A percentile compares a stretch with the other conserved stretches of the same genome.
phyloP scores from a whole-genome alignment of 2,797 vertebrate genomes.

The Anguilla obscura region DNA sequence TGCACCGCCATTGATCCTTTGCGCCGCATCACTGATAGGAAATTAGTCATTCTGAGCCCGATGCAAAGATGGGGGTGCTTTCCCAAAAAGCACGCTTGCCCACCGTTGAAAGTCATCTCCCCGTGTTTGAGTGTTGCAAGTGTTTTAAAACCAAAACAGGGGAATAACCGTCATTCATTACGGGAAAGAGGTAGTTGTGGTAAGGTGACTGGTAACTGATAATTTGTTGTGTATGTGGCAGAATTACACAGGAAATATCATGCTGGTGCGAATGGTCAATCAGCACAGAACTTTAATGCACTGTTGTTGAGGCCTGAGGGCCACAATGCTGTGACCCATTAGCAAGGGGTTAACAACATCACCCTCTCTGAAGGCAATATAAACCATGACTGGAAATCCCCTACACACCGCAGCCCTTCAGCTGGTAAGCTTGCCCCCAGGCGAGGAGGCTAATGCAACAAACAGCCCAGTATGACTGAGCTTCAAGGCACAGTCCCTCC shows the following conservation, averaged over 20 bases:
- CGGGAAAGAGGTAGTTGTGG: background rate
- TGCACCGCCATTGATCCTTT: background rate
- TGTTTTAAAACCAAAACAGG: background rate
- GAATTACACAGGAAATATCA: background rate
- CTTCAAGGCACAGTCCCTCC: constrained; percentile 37
- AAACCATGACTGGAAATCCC: constrained; percentile 59
- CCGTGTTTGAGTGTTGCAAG: background rate
- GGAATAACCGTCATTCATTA: background rate
- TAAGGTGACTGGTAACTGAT: background rate
- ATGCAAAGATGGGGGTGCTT: background rate
- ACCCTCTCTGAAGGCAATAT: constrained; percentile 52
- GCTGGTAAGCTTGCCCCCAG: constrained; percentile 52
- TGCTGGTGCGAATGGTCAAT: constrained; percentile 42
- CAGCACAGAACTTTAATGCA: constrained; percentile 48
- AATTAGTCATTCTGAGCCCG: background rate
- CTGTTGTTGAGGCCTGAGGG: constrained; percentile 54
- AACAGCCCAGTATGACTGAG: constrained; percentile 43
- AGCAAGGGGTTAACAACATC: constrained; percentile 69
- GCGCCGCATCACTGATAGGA: background rate
- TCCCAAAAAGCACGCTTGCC: background rate
- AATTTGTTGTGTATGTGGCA: background rate
- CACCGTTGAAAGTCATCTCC: background rate
- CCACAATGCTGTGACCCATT: constrained; percentile 55
- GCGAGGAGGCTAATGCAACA: constrained; percentile 51
- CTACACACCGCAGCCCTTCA: constrained; percentile 53